phyloP scores from a whole-genome alignment of 1,140 invertebrate genomes.

The Panulirus ornatus region DNA sequence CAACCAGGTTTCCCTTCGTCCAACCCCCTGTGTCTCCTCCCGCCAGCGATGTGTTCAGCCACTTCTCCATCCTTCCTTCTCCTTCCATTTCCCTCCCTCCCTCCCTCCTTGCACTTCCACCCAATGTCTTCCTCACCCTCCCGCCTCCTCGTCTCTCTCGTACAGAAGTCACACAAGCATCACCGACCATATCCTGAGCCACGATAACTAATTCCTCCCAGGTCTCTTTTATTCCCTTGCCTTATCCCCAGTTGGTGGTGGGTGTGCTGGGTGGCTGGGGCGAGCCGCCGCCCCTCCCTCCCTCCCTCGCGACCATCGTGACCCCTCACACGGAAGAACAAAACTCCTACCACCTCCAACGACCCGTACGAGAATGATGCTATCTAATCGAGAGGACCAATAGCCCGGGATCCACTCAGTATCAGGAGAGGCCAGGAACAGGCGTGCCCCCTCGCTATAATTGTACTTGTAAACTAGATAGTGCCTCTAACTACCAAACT shows the following conservation, averaged over 20 bases:
- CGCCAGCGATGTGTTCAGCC: background rate
- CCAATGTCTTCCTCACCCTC: background rate
- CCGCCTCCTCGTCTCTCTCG: background rate
- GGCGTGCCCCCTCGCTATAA: constrained; percentile 55
- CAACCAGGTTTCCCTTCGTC: background rate
- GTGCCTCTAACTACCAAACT: constrained; percentile 68
- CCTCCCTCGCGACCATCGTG: constrained; percentile 10
- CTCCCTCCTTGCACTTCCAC: background rate
- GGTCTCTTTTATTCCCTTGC: background rate
- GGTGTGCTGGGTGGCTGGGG: background rate
- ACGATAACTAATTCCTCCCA: constrained; percentile 10
- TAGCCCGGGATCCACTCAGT: constrained; percentile 58
- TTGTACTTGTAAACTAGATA: constrained; percentile 71
- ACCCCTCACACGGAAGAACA: constrained; percentile 62
- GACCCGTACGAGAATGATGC: constrained; percentile 63
- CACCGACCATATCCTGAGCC: background rate
- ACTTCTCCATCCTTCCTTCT: background rate
- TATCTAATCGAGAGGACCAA: constrained; percentile 68
- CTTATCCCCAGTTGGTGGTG: background rate
- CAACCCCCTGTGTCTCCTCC: background rate
- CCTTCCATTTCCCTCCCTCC: background rate
- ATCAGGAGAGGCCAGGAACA: constrained; percentile 50
- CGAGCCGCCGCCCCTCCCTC: background rate
- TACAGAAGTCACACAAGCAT: background rate
- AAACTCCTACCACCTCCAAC: constrained; percentile 58